Conservation (phyloP, 2,113 vertebrate species). For the Macroglossus sobrinus region DNA sequence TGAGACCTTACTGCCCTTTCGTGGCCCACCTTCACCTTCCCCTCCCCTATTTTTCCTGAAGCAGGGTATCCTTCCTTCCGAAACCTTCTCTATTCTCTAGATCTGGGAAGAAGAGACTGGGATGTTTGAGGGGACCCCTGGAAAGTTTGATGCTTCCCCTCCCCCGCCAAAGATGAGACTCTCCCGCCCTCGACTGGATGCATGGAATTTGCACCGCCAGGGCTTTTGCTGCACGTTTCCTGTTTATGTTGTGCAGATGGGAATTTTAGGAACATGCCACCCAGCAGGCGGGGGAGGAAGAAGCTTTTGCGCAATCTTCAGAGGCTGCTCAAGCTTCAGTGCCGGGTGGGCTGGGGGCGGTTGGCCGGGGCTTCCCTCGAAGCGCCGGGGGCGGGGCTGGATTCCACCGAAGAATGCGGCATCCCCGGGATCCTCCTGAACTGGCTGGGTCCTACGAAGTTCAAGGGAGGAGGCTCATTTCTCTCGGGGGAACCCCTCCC, state of each 20-base stretch:
- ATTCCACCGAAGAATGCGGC: slow-evolving; percentile 30
- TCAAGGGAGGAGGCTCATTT: not conserved
- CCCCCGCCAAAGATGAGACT: not conserved
- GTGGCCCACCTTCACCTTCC: not conserved
- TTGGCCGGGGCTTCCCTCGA: slow-evolving; percentile 56
- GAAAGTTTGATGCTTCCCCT: slow-evolving; percentile 24
- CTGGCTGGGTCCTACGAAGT: not conserved
- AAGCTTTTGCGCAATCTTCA: slow-evolving; percentile 47
- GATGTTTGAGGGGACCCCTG: not conserved
- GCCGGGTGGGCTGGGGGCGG: slow-evolving; percentile 38
- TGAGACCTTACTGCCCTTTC: not conserved
- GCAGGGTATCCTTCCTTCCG: not conserved
- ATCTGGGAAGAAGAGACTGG: not conserved
- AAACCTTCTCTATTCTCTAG: not conserved
- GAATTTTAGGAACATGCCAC: slow-evolving; percentile 68
- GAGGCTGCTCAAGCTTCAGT: not conserved
- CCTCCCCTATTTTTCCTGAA: not conserved
- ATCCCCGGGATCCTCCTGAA: slow-evolving; percentile 58
- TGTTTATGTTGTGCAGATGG: slow-evolving; percentile 73
- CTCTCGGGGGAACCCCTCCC: not conserved
- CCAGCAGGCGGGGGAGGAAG: slow-evolving; percentile 28
- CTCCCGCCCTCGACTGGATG: slow-evolving; percentile 60
- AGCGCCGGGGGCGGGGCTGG: not conserved
- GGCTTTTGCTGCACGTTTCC: slow-evolving; percentile 73
- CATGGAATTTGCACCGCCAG: slow-evolving; percentile 72